A percentile compares a stretch with the other conserved stretches of the same genome.
phyloP scores from a whole-genome alignment of 2,888 invertebrate genomes.

The Sympetrum striolatum region DNA sequence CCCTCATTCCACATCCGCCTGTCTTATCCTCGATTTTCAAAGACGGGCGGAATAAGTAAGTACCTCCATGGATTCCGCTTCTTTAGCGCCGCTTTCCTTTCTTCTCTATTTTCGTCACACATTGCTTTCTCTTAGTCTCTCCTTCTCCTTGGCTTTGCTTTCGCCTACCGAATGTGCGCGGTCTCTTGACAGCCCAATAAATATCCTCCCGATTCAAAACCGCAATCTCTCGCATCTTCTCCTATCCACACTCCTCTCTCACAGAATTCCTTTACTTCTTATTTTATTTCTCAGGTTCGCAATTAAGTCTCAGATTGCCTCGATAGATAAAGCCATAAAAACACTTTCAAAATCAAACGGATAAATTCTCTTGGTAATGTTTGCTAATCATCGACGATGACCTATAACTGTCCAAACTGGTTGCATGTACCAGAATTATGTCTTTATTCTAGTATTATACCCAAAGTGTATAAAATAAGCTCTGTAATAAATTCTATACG shows the following conservation, averaged over 20 bases:
- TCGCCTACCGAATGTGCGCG: not conserved
- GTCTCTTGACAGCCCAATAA: not conserved
- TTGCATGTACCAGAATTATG: too few species aligned
- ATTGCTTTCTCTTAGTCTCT: not conserved
- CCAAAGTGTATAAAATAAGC: too few species aligned
- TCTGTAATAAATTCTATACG: too few species aligned
- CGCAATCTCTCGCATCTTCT: not conserved
- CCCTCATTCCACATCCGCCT: too few species aligned
- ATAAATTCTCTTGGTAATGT: too few species aligned
- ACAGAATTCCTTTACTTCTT: not conserved
- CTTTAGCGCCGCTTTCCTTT: not conserved
- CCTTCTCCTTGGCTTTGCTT: not conserved
- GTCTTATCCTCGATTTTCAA: too few species aligned
- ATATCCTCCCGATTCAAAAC: not conserved
- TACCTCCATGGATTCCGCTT: too few species aligned
- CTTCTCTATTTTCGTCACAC: not conserved
- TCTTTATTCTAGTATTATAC: too few species aligned
- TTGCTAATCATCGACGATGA: too few species aligned
- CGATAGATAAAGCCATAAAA: too few species aligned
- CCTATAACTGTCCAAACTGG: too few species aligned
- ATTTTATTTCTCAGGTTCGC: not conserved
- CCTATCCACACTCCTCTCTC: not conserved
- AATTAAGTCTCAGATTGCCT: not conserved
- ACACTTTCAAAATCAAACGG: too few species aligned
- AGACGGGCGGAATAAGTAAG: not conserved